A percentile compares a stretch with the other conserved stretches of the same genome.
These are phyloP conservation scores for Haliaeetus leucogaster DNA, from an alignment of 2,113 vertebrate species.

Conservation along the genomic window DNA sequence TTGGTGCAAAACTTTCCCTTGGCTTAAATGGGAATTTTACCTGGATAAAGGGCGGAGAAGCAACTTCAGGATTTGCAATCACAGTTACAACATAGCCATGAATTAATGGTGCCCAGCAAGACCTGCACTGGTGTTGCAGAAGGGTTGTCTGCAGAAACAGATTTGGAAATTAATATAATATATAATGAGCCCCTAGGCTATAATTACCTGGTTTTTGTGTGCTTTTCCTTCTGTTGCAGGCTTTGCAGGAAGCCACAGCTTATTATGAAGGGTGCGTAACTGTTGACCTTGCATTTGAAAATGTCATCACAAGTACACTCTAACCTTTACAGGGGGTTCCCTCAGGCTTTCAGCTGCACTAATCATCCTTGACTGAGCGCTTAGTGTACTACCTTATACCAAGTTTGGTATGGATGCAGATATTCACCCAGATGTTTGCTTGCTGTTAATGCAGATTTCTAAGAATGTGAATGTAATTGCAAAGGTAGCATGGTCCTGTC, in stretches of 20 bases:
- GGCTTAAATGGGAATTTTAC: neutral
- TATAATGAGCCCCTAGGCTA: neutral
- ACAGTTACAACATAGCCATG: neutral
- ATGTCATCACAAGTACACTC: neutral
- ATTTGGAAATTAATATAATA: neutral
- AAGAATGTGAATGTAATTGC: neutral
- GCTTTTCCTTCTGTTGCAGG: neutral
- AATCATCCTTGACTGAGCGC: neutral
- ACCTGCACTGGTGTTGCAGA: neutral
- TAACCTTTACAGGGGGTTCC: neutral
- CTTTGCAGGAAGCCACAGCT: neutral
- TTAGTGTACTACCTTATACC: neutral
- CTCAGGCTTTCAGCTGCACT: neutral
- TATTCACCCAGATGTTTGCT: neutral
- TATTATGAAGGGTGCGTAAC: neutral
- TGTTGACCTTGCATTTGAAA: constrained; percentile 6
- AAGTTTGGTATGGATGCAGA: neutral
- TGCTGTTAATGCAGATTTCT: neutral
- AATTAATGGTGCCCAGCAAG: neutral
- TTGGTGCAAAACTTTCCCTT: neutral
- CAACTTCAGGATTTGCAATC: neutral
- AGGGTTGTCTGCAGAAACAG: neutral
- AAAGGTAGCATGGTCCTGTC: neutral
- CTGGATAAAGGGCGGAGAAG: neutral
- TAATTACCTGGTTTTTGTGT: neutral